phyloP scores from a whole-genome alignment of 2,888 invertebrate genomes.

The Mesochorus sp. region DNA sequence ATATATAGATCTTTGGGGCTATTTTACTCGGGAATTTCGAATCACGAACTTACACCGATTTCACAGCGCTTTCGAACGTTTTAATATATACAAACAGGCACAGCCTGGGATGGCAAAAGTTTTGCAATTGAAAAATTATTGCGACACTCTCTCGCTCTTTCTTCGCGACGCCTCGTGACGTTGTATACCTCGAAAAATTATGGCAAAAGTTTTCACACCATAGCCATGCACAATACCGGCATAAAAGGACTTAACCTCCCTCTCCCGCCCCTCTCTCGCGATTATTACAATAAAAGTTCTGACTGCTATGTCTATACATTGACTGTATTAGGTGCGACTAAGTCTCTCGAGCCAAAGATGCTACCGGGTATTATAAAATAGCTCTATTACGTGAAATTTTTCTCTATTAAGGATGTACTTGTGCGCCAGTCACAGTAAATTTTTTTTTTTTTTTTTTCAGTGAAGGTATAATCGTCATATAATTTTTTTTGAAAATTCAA shows the following conservation, averaged over 20 bases:
- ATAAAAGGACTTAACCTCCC: slow-evolving; percentile 10
- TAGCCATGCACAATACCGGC: slow-evolving; percentile 29
- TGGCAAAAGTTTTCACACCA: slow-evolving; percentile 38
- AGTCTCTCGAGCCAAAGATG: slow-evolving; percentile 15
- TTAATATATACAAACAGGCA: not conserved
- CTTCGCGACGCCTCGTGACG: slow-evolving; percentile 59
- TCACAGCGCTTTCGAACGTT: slow-evolving; percentile 17
- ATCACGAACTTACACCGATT: not conserved
- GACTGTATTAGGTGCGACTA: slow-evolving; percentile 29
- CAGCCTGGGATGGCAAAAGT: slow-evolving; percentile 67
- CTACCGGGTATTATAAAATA: slow-evolving; percentile 51
- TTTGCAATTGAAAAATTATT: slow-evolving; percentile 73
- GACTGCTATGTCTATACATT: slow-evolving; percentile 21
- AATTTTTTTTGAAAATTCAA: too few relatives aligned
- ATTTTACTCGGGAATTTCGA: slow-evolving; percentile 7
- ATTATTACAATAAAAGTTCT: slow-evolving; percentile 8
- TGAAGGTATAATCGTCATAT: too few relatives aligned
- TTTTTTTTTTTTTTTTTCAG: not conserved
- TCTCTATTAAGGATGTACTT: not conserved
- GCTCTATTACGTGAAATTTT: slow-evolving; percentile 42
- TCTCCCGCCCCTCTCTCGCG: too few relatives aligned
- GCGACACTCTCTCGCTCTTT: slow-evolving; percentile 71
- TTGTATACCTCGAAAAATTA: slow-evolving; percentile 1
- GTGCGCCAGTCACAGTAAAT: not conserved
- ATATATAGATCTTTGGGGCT: too few relatives aligned